Evolutionary conservation across 2,797 vertebrate genomes (phyloP), one percentile per base, ranked within the genome.

Genomic region (Oreochromis grahami): DNA sequence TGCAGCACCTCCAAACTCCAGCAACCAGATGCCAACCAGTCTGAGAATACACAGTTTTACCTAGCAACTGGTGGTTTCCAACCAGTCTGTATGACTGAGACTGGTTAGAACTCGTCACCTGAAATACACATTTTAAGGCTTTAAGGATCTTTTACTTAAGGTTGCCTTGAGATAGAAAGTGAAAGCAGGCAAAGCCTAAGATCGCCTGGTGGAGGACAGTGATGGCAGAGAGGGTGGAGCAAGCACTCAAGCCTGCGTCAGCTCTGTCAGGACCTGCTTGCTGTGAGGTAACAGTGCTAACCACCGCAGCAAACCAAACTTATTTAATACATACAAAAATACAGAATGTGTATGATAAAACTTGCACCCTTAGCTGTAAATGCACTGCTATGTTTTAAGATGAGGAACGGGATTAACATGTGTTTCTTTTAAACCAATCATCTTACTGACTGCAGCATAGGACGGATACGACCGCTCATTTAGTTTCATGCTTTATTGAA

Each of bases 111-210:
- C 34, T 65, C 1, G 7, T 65, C 21, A 65, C 19, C 7, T 38
- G 34, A 65, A 65, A 38, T 65, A 1, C 11, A n/a, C 17, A 60
- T 60, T 36, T 60, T 60, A 60, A 60, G 32, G 3, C 11, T 38
- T 65, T 65, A 21, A 38, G 7, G 11, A 65, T 65, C 6, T 38
- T 38, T 38, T 65, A 0, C 34, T 21, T 38, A 38, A 65, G 0
- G 19, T 65, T 21, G 34, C 60, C 34, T 38, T 65, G 60, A 65
- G 34, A 38, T 0, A 38, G 34, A 65, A 65, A 21, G 19, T 38
- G 60, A 65, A 65, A 65, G 11, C 38, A 7, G 32, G 19, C 34
- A 65, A 65, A 38, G 60, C 60, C 19, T 13, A 63, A 38, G 1
- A 38, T 38, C 4, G 3, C 7, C 60, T 65, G 19, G 19, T 65